phyloP scores from a whole-genome alignment of 1,140 invertebrate genomes.

The Leptinotarsa undecemlineata region DNA sequence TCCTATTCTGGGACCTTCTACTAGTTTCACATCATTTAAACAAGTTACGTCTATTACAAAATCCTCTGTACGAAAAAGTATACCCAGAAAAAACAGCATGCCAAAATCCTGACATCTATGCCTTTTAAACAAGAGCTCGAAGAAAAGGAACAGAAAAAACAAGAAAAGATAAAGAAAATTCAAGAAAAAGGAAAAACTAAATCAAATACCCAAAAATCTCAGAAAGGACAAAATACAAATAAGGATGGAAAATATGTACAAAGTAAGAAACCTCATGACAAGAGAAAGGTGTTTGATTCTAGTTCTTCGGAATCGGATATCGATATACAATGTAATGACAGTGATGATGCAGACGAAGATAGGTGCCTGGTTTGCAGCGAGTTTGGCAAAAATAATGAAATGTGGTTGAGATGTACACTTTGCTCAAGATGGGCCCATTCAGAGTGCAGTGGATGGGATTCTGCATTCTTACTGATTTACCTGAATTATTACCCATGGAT shows the following conservation, averaged over 20 bases:
- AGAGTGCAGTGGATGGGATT: conserved; percentile 45
- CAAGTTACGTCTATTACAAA: too few relatives aligned
- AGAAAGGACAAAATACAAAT: background rate
- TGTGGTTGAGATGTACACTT: conserved; percentile 46
- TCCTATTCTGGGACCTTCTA: background rate
- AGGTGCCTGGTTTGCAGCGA: conserved; percentile 39
- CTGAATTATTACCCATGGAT: too few relatives aligned
- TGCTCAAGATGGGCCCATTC: conserved; percentile 48
- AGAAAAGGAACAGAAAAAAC: background rate
- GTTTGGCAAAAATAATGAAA: conserved; percentile 45
- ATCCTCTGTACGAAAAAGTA: too few relatives aligned
- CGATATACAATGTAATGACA: conserved; percentile 39
- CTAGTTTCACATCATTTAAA: background rate
- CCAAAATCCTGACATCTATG: too few relatives aligned
- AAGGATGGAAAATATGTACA: background rate
- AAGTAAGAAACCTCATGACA: too few relatives aligned
- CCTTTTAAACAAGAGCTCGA: too few relatives aligned
- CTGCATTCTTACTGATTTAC: too few relatives aligned
- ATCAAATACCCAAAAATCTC: background rate
- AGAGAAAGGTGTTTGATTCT: too few relatives aligned
- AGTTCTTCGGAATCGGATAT: too few relatives aligned
- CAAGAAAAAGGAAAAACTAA: background rate
- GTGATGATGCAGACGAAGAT: conserved; percentile 40
- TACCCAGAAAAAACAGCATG: too few relatives aligned
- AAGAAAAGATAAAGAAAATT: background rate